Conservation (phyloP, 2,113 vertebrate genomes). For the Pelecanus crispus region DNA sequence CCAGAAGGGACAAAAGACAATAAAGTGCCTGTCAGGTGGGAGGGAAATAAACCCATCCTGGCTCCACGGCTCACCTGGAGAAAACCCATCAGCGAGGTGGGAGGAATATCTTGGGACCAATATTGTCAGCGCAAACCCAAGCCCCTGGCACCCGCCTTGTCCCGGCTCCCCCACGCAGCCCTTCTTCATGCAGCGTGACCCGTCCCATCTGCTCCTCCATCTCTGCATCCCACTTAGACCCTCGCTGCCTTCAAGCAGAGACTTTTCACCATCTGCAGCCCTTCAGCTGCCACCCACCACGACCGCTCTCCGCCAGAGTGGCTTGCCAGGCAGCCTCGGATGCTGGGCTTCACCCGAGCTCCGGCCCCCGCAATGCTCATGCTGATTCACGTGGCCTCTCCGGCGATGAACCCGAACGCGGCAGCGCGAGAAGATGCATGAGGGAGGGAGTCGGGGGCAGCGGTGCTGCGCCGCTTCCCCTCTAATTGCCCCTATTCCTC, state of each 20-base stretch:
- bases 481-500: conserved; percentile 50
- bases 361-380: rapidly evolving
- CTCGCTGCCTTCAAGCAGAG: neutral
- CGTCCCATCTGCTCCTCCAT: neutral
- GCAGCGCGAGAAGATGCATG: neutral
- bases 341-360: neutral
- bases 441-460: neutral
- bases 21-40: neutral
- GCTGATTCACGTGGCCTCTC: neutral
- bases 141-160: rapidly evolving
- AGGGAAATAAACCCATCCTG: neutral
- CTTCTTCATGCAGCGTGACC: rapidly evolving
- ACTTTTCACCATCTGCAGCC: neutral
- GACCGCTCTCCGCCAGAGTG: rapidly evolving
- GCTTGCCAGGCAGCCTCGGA: neutral
- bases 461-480: rapidly evolving
- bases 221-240: neutral
- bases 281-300: rapidly evolving
- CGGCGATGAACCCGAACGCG: neutral
- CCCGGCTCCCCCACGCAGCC: rapidly evolving
- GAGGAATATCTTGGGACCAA: rapidly evolving
- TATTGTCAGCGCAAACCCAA: rapidly evolving
- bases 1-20: conserved; percentile 17
- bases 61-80: neutral
- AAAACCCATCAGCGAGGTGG: neutral